A percentile compares a stretch with the other conserved stretches of the same genome.
Conservation (phyloP, 2,113 vertebrate genomes). For the Eulemur rufifrons region DNA sequence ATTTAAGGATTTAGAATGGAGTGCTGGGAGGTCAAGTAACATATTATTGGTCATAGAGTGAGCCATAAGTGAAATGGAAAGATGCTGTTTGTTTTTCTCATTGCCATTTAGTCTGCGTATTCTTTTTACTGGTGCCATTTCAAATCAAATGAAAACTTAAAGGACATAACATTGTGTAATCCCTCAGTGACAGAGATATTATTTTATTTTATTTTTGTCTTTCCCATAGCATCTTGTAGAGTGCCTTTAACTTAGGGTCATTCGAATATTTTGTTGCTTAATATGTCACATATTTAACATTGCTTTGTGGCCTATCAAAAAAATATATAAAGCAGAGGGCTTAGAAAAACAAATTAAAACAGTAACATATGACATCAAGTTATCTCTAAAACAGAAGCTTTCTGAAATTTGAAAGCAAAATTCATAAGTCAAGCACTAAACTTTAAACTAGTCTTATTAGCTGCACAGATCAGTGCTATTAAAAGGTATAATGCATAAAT, state of each 20-base stretch:
- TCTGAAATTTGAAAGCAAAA: not conserved
- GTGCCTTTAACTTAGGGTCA: not conserved
- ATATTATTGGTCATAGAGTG: not conserved
- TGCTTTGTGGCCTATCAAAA: not conserved
- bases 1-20: conserved; percentile 27
- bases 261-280: not conserved
- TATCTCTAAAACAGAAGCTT: not conserved
- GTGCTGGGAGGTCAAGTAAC: not conserved
- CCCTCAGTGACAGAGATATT: not conserved
- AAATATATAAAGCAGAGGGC: not conserved
- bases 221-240: not conserved
- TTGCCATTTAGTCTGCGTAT: not conserved
- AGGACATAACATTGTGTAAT: not conserved
- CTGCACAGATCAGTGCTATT: not conserved
- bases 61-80: not conserved
- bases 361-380: not conserved
- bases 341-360: not conserved
- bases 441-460: not conserved
- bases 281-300: not conserved
- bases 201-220: not conserved
- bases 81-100: not conserved
- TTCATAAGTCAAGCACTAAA: not conserved
- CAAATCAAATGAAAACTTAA: conserved; percentile 22
- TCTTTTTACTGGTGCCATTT: not conserved
- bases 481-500: not conserved